Conservation (phyloP, 2,113 vertebrate species). For the Stegastes partitus region DNA sequence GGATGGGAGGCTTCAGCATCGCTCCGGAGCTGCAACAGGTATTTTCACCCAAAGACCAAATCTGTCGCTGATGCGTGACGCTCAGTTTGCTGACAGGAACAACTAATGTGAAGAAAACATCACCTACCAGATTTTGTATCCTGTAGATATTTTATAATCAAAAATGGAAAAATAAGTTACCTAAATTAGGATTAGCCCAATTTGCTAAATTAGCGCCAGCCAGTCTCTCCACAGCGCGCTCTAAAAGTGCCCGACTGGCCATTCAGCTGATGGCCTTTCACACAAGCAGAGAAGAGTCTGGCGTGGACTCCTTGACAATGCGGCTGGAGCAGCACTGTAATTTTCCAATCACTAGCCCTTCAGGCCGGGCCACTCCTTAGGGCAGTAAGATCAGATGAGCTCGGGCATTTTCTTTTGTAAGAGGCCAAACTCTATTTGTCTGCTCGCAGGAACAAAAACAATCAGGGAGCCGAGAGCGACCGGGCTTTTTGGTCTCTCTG, state of each 20-base stretch:
- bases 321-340: slow-evolving; percentile 74
- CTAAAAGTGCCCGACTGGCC: slow-evolving; percentile 47
- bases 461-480: slow-evolving; percentile 71
- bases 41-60: slow-evolving; percentile 66
- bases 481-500: slow-evolving; percentile 73
- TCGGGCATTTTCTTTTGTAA: slow-evolving; percentile 77
- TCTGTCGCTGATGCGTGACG: slow-evolving; percentile 28
- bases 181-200: slow-evolving; percentile 3
- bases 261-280: slow-evolving; percentile 69
- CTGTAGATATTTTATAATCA: background rate
- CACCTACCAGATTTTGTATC: background rate
- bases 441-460: slow-evolving; percentile 81
- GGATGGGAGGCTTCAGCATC: slow-evolving; percentile 55
- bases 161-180: background rate
- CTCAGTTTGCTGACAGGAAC: slow-evolving; percentile 10
- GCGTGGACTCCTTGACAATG: slow-evolving; percentile 66
- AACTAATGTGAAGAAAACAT: no score
- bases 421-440: slow-evolving; percentile 80
- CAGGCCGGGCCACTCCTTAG: slow-evolving; percentile 78
- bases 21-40: slow-evolving; percentile 76
- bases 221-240: slow-evolving; percentile 52
- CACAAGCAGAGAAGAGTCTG: slow-evolving; percentile 66
- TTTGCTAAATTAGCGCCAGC: slow-evolving; percentile 24
- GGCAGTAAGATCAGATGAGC: slow-evolving; percentile 82
- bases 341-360: slow-evolving; percentile 85